These are phyloP conservation scores for Cephus runcator DNA, from an alignment of 2,888 invertebrate genomes.

Conservation along the genomic window DNA sequence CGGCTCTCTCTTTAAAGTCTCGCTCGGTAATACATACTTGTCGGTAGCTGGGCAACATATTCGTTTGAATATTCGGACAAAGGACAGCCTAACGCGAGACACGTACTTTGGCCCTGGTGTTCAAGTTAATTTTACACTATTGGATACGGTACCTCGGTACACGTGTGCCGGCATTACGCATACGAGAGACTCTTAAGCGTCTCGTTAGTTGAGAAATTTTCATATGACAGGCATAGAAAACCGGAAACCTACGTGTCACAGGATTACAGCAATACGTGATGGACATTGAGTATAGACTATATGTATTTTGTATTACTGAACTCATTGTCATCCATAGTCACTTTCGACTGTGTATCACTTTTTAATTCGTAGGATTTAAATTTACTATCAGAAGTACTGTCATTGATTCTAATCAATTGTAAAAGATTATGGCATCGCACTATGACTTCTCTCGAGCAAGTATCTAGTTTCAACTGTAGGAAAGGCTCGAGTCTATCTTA, in stretches of 20 bases:
- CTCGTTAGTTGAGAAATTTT: not conserved
- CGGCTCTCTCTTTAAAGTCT: constrained; percentile 18
- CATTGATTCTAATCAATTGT: too few species aligned
- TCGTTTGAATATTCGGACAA: constrained; percentile 21
- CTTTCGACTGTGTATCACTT: too few species aligned
- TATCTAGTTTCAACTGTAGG: constrained; percentile 13
- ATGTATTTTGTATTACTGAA: too few species aligned
- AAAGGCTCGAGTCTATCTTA: constrained; percentile 30
- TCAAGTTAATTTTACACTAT: not conserved
- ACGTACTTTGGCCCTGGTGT: not conserved
- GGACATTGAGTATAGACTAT: too few species aligned
- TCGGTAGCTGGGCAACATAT: constrained; percentile 20
- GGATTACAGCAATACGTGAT: not conserved
- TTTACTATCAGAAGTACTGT: too few species aligned
- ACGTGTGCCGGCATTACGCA: not conserved
- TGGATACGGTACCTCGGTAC: not conserved
- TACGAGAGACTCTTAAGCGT: not conserved
- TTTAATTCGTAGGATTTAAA: too few species aligned
- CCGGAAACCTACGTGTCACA: not conserved
- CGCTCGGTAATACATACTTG: constrained; percentile 25
- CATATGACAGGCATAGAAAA: not conserved
- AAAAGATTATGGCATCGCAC: too few species aligned
- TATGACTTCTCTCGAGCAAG: too few species aligned
- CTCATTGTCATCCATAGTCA: too few species aligned
- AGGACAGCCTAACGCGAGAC: not conserved